Evolutionary conservation across 2,888 invertebrate species (phyloP), one percentile per base, ranked within the genome.

Genomic region (Anthophora plumipes): DNA sequence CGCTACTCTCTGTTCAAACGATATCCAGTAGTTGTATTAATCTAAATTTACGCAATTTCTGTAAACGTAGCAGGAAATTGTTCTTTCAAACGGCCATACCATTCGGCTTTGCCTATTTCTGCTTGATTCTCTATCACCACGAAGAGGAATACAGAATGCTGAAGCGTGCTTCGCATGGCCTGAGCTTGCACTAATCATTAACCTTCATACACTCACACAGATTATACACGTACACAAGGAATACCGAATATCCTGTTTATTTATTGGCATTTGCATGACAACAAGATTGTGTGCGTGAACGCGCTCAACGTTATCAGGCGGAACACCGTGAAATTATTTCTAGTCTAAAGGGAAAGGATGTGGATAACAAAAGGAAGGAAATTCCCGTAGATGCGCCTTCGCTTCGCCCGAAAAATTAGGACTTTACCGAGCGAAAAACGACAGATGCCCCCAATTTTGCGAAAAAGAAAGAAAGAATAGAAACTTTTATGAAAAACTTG

Each of bases 31-130:
- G 37, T 69, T 77, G 69, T 73, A 77, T 77, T 73, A 80, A 72
- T 83, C 83, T 85, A 85, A 85, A 89, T 85, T 82, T 85, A 77
- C 77, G 76, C 77, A 79, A 82, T 85, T 86, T 80, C 83, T 60
- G 76, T 74, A 68, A 66, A 82, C 66, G 55, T 17, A 39, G 64
- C 59, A 31, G 22, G 57, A 52, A 43, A 72, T 80, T 61, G 77
- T 74, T 68, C 78, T 86, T 85, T 84, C 71, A 31, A n/a, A 9
- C 7, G 31, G 43, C 67, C 39, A 48, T 31, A 11, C 3, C 25
- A 46, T 61, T 67, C 61, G 60, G 37, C 61, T 67, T 37, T 63
- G 66, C 67, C 60, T 55, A 60, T 60, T 77, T 20, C 68, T 39
- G 60, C 31, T 25, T n/a, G n/a, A 50, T 66, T 55, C 50, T 14